phyloP scores from a whole-genome alignment of 2,113 vertebrate species.

The Xerus inauris region DNA sequence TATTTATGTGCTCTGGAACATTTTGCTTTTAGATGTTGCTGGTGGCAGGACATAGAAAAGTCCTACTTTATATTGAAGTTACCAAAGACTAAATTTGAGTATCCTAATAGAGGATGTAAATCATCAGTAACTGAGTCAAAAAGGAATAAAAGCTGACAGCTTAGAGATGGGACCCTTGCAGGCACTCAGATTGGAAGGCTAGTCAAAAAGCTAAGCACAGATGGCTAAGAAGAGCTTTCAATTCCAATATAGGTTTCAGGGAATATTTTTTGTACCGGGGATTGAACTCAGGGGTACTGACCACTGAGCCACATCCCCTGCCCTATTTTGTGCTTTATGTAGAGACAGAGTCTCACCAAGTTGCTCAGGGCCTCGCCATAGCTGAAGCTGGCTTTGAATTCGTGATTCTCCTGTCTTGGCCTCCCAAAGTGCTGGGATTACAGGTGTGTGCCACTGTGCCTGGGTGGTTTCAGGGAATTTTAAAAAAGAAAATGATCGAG shows the following conservation, averaged over 20 bases:
- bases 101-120: background rate
- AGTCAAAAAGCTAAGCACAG: background rate
- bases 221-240: background rate
- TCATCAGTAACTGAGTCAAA: background rate
- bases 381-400: too few species aligned
- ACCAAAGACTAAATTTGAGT: background rate
- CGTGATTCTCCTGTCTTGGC: too few species aligned
- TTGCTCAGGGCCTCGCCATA: too few species aligned
- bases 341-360: too few species aligned
- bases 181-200: background rate
- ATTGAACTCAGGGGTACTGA: too few species aligned
- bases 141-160: background rate
- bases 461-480: too few species aligned
- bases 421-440: too few species aligned
- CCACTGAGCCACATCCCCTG: too few species aligned
- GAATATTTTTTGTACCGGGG: too few species aligned
- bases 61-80: background rate
- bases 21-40: conserved; percentile 26
- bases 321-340: too few species aligned
- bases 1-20: conserved; percentile 23
- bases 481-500: background rate
- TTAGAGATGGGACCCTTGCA: background rate
- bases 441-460: too few species aligned
- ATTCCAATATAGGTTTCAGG: background rate
- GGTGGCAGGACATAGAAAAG: background rate